Base-by-base conservation (phyloP, 2,888 invertebrate genomes). In the Craniophora ligustri region DNA sequence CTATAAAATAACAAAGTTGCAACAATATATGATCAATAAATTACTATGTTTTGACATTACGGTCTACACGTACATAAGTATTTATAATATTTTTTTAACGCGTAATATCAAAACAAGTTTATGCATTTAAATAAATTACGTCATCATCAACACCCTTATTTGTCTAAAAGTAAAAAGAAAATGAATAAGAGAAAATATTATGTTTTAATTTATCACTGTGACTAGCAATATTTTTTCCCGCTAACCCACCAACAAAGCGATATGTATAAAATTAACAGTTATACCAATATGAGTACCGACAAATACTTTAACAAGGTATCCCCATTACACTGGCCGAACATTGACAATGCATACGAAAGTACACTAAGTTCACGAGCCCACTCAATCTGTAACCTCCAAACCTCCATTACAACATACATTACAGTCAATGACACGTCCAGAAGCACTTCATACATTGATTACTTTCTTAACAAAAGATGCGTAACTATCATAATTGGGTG, bases 401-500 rank as follows among this genome's bases (percentile, higher is more conserved):
- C 49, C 42, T 59, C 40, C 32, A 61, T 65, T 48, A 48, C 40
- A 53, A 62, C 23, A 40, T 16, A 62, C 28, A 26, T n/a, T n/a
- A 30, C 38, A 21, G 13, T 42, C 44, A 66, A 53, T 48, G 47
- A 67, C 38, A 56, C 13, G 34, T 41, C 54, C 50, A 42, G 71
- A 70, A 66, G 56, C 63, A 56, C 49, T 26, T 49, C 21, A 30
- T 60, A 62, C 68, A 64, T 71, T 81, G 67, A 79, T 82, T 83
- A 82, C 80, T 83, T 83, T 81, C 81, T 76, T 75, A 79, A 81
- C 75, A 75, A 83, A 81, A 79, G 75, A 63, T 65, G 66, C 71
- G 71, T 73, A 84, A 84, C 79, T 83, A 82, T 76, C 49, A 59
- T 86, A 85, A 88, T 88, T 87, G 86, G 85, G 78, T 69, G 58